Base-by-base conservation (phyloP, 2,888 invertebrate genomes). In the Elysia crispata region DNA sequence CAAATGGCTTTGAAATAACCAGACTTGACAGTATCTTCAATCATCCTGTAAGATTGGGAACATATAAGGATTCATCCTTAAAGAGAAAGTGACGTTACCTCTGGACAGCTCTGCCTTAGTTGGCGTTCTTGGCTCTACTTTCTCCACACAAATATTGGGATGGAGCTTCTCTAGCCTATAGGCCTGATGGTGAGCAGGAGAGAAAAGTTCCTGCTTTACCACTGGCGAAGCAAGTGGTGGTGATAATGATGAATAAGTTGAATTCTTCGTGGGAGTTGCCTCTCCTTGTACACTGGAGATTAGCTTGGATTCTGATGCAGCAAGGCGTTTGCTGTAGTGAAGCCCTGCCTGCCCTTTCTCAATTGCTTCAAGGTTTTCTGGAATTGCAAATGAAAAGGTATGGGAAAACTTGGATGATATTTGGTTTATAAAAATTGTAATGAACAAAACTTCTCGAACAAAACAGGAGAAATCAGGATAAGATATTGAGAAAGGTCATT, bases 291-390 rank as follows among this genome's bases (percentile, higher is more conserved):
- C 23, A 13, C 84, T 76, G 15, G 79, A 49, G 72, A 79, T 64
- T 18, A 75, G 76, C 23, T 81, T 64, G 33, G 77, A 78, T 3
- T 84, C 77, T 25, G 77, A 23, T 41, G 41, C 41, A 41, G 41
- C 41, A 60, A 23, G n/a, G 15, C 23, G 5, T 13, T n/a, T 60
- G 15, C 60, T 60, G 23, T 76, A 76, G 8, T 77, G 83, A 41
- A 83, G 83, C 5, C 88, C 87, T 3, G 87, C 88, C 60, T 89
- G 88, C 0, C 91, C 91, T 62, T 89, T 87, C 81, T 91, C 91
- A 64, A 91, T 90, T 33, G 90, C 84, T 73, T 90, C 90, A 18
- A 91, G 83, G 20, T 89, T 87, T 77, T 91, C 91, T 90, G 85
- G 81, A 57, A 76, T 41, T 6, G 23, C 30, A 41, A 41, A 6